Evolutionary conservation across 2,113 vertebrate species (phyloP), one percentile per base, ranked within the genome.

Genomic region (Rattus rattus): DNA sequence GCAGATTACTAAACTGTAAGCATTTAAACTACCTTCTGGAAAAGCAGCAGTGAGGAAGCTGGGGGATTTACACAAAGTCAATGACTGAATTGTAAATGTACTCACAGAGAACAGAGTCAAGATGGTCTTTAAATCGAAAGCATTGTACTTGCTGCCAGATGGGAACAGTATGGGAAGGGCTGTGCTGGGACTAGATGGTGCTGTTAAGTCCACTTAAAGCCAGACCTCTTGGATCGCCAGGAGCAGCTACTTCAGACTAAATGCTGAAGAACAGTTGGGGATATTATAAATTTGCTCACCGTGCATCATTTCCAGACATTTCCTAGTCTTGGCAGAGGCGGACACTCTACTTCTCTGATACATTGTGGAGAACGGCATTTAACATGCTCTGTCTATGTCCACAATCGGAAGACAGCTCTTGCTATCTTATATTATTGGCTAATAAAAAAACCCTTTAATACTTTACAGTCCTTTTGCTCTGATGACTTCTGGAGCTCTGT

Each of bases 231-330:
- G 73, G 63, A 84, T 88, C 91, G 93, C 94, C 93, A 96, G 81
- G 85, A 96, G 85, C 81, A 96, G 87, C 92, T 96, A 92, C 65
- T 94, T 94, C 17, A 96, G 70, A 84, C 84, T 47, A 81, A 96
- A 93, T 91, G 43, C 84, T 96, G 92, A 96, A 61, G 63, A 92
- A 75, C 84, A 69, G 39, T 77, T 96, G 80, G 84, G 93, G 80
- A 94, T 88, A 17, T 59, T 63, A 85, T 96, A 90, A 93, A 91
- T 94, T 77, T 92, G 56, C 52, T 86, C 43, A 54, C 69, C 54
- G 86, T 47, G 49, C 39, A 70, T 94, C 47, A 88, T 88, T 95
- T 95, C 65, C 93, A 96, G 90, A 96, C 54, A 95, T 91, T 96
- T 93, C 84, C 67, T 88, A 73, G 67, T 43, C 14, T 61, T 93